phyloP scores from a whole-genome alignment of 2,113 vertebrate genomes.

The Brachypteracias leptosomus region DNA sequence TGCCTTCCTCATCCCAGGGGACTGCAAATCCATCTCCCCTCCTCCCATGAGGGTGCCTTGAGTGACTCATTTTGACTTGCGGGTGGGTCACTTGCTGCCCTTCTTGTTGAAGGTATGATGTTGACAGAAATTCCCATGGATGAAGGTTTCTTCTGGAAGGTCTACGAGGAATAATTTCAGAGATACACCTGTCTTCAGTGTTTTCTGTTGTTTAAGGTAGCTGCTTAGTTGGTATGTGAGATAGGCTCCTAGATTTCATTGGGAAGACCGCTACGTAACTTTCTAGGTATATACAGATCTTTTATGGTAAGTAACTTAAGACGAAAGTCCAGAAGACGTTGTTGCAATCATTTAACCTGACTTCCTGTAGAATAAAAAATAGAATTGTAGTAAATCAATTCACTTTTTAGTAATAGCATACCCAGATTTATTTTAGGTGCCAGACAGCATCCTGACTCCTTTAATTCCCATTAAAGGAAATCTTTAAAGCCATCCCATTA shows the following conservation, averaged over 20 bases:
- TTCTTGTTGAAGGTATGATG: background rate
- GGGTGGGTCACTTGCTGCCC: background rate
- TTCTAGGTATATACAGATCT: background rate
- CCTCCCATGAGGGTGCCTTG: background rate
- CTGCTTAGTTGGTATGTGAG: background rate
- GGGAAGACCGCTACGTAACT: background rate
- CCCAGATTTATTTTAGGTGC: background rate
- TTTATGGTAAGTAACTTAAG: background rate
- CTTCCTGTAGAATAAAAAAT: background rate
- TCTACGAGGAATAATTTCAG: background rate
- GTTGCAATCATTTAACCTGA: accelerated
- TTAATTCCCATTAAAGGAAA: background rate
- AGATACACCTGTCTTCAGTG: background rate
- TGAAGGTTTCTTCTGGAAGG: background rate
- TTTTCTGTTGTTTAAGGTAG: background rate
- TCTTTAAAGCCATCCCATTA: background rate
- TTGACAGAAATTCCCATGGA: background rate
- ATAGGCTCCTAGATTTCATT: background rate
- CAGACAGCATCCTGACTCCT: background rate
- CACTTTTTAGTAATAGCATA: background rate
- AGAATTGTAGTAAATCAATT: background rate
- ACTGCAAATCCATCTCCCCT: background rate
- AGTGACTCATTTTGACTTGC: background rate
- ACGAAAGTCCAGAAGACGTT: background rate
- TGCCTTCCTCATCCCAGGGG: background rate